Percentiles rank a stretch among this genome's conserved stretches.
phyloP scores from a whole-genome alignment of 35 echinoderm and acorn worm genomes.

The Ptychodera flava region DNA sequence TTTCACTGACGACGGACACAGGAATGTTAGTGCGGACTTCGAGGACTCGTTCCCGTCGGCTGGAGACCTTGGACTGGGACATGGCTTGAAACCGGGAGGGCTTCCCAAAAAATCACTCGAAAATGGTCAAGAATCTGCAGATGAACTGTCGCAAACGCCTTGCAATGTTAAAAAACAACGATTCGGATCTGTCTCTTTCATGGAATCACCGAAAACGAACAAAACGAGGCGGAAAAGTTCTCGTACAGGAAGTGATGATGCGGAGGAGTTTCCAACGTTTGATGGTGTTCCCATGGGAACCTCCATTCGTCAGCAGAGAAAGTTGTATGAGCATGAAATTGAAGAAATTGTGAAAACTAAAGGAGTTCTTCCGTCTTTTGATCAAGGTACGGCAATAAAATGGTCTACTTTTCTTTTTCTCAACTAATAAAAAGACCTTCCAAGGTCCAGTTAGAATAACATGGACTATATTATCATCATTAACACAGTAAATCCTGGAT shows the following conservation, averaged over 20 bases:
- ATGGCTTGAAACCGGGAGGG: conserved; percentile 12
- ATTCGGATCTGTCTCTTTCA: too few relatives aligned
- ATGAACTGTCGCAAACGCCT: background rate
- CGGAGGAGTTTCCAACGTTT: background rate
- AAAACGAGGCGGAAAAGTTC: background rate
- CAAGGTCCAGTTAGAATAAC: too few relatives aligned
- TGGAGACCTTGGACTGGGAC: conserved; percentile 9
- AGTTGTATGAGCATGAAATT: conserved; percentile 16
- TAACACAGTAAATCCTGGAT: too few relatives aligned
- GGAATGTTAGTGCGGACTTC: too few relatives aligned
- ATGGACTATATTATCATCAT: too few relatives aligned
- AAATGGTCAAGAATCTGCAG: background rate
- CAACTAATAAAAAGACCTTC: too few relatives aligned
- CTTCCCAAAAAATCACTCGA: background rate
- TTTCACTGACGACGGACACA: background rate
- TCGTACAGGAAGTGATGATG: background rate
- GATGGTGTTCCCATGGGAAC: conserved; percentile 12
- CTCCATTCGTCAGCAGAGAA: conserved; percentile 6
- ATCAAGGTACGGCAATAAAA: too few relatives aligned
- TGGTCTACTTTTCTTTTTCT: too few relatives aligned
- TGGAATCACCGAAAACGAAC: background rate
- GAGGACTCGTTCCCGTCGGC: background rate
- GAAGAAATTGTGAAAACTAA: background rate
- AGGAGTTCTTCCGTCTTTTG: background rate
- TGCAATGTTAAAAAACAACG: background rate